phyloP scores from a whole-genome alignment of 2,113 vertebrate species.

The Hippocampus abdominalis region DNA sequence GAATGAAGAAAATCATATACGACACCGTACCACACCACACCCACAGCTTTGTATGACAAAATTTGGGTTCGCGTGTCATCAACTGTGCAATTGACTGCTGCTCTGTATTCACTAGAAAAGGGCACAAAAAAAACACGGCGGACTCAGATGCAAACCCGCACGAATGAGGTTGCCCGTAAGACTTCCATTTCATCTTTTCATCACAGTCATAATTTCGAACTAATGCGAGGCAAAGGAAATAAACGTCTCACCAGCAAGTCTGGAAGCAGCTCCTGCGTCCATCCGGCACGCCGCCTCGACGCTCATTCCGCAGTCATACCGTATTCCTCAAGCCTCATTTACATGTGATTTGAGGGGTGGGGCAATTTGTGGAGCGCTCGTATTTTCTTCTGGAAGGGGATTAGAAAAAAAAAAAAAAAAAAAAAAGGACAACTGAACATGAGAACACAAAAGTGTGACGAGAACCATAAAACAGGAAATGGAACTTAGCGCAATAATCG shows the following conservation, averaged over 20 bases:
- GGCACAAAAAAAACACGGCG: background rate
- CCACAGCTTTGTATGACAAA: too few species aligned
- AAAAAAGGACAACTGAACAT: background rate
- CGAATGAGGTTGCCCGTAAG: background rate
- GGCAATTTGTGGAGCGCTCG: background rate
- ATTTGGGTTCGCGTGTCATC: too few species aligned
- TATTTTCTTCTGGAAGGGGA: background rate
- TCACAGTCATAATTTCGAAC: background rate
- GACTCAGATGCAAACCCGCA: background rate
- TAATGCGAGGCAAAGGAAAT: background rate
- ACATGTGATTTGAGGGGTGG: slow-evolving; percentile 46
- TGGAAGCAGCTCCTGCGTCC: slow-evolving; percentile 22
- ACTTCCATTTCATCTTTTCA: background rate
- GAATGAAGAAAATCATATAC: background rate
- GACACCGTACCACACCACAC: background rate
- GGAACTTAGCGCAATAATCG: background rate
- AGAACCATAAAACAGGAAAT: background rate
- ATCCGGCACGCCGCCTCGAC: slow-evolving; percentile 28
- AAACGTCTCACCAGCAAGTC: slow-evolving; percentile 40
- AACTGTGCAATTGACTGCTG: too few species aligned
- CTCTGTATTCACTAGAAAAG: too few species aligned
- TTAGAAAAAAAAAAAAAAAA: background rate
- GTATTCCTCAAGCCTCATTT: slow-evolving; percentile 22
- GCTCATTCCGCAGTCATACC: slow-evolving; percentile 9
- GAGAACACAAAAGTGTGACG: background rate